Evolutionary conservation across 2,797 vertebrate species (phyloP).

Genomic region (Botia kubotai): DNA sequence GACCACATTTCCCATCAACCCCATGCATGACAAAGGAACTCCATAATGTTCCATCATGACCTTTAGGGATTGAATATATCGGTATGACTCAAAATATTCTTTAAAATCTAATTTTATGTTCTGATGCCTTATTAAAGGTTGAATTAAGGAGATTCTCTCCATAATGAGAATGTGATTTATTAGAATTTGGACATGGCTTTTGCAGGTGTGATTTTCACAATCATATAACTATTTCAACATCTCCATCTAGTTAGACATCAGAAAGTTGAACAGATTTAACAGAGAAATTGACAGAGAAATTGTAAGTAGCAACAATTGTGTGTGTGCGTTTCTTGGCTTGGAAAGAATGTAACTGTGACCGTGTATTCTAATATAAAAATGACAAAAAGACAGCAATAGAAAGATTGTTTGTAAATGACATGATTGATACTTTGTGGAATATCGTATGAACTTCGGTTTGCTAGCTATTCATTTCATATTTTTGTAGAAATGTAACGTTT

Average conservation of each 20-base stretch:
- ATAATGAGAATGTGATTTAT: slow-evolving; percentile 23
- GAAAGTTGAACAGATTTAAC: neutral
- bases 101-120: slow-evolving; percentile 14
- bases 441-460: neutral
- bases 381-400: neutral
- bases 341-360: neutral
- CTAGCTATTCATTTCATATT: neutral
- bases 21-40: slow-evolving; percentile 21
- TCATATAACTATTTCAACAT: slow-evolving; percentile 17
- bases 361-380: neutral
- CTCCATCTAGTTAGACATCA: neutral
- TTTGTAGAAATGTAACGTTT: slow-evolving; percentile 28
- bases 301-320: neutral
- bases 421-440: slow-evolving; percentile 8
- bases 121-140: slow-evolving; percentile 38
- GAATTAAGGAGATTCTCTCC: neutral
- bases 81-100: slow-evolving; percentile 23
- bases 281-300: neutral
- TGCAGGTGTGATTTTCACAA: slow-evolving; percentile 5
- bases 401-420: neutral
- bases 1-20: slow-evolving; percentile 36
- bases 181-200: neutral
- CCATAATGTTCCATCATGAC: slow-evolving; percentile 7
- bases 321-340: slow-evolving; percentile 20
- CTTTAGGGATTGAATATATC: neutral